Evolutionary conservation across 2,888 invertebrate genomes (phyloP).

Genomic region (Tortrix viridana): DNA sequence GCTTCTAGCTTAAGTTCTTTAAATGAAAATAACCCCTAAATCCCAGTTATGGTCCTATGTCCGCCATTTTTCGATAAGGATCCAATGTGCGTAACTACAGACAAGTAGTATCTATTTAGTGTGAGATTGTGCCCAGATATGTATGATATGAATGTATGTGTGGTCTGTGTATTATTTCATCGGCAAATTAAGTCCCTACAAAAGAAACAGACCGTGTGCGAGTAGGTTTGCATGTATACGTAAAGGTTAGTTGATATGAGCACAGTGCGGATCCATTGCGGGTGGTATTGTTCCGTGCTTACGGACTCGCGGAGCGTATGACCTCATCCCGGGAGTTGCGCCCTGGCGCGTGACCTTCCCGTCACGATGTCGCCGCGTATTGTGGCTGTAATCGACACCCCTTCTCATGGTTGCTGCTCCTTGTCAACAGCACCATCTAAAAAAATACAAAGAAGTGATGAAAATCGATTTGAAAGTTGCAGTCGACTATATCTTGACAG

Average conservation of each 20-base stretch:
- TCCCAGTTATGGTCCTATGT: too few species aligned
- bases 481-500: too few species aligned
- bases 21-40: too few species aligned
- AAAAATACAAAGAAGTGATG: not conserved
- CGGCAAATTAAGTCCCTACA: too few species aligned
- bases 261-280: slow-evolving; percentile 42
- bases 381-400: slow-evolving; percentile 72
- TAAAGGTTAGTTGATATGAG: slow-evolving; percentile 6
- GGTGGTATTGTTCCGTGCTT: slow-evolving; percentile 66
- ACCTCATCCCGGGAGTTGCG: slow-evolving; percentile 65
- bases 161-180: too few species aligned
- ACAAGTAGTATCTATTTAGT: too few species aligned
- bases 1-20: too few species aligned
- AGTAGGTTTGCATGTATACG: not conserved
- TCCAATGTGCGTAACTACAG: too few species aligned
- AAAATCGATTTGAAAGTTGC: not conserved
- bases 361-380: slow-evolving; percentile 55
- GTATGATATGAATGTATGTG: too few species aligned
- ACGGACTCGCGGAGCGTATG: slow-evolving; percentile 64
- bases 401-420: slow-evolving; percentile 41
- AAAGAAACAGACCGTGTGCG: too few species aligned
- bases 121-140: too few species aligned
- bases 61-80: too few species aligned
- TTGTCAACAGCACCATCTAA: slow-evolving; percentile 9
- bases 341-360: slow-evolving; percentile 72